Evolutionary conservation across 2,113 vertebrate genomes (phyloP).

Genomic region (Macrotis lagotis): DNA sequence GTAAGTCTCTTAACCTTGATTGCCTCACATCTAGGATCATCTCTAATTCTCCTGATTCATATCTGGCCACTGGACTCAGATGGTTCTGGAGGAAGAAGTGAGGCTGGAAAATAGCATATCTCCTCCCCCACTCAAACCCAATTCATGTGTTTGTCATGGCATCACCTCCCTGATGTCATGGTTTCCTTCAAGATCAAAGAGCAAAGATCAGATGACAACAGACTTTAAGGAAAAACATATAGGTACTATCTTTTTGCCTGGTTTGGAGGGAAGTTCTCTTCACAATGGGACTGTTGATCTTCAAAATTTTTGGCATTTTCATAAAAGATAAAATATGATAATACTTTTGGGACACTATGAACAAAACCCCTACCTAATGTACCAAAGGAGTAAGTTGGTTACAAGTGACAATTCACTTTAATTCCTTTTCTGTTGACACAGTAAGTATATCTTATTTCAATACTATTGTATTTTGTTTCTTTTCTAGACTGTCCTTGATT

Average conservation of each 20-base stretch:
- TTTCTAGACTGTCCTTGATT: not conserved
- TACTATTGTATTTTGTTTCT: not conserved
- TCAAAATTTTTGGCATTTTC: not conserved
- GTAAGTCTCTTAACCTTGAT: too few species aligned
- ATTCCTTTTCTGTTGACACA: not conserved
- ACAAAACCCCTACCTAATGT: not conserved
- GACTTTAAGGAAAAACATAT: slow-evolving; percentile 34
- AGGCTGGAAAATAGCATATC: too few species aligned
- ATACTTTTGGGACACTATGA: not conserved
- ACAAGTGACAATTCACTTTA: not conserved
- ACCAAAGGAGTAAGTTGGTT: not conserved
- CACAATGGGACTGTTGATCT: not conserved
- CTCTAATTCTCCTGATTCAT: too few species aligned
- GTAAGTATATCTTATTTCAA: not conserved
- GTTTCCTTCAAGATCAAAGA: too few species aligned
- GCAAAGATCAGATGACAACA: too few species aligned
- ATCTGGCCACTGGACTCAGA: too few species aligned
- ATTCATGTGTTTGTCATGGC: too few species aligned
- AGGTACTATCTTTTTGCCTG: not conserved
- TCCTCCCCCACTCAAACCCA: too few species aligned
- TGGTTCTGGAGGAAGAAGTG: too few species aligned
- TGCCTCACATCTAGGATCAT: too few species aligned
- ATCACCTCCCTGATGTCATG: too few species aligned
- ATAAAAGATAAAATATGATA: not conserved
- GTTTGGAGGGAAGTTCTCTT: not conserved